phyloP scores from a whole-genome alignment of 2,797 vertebrate species.

The Alauda arvensis region DNA sequence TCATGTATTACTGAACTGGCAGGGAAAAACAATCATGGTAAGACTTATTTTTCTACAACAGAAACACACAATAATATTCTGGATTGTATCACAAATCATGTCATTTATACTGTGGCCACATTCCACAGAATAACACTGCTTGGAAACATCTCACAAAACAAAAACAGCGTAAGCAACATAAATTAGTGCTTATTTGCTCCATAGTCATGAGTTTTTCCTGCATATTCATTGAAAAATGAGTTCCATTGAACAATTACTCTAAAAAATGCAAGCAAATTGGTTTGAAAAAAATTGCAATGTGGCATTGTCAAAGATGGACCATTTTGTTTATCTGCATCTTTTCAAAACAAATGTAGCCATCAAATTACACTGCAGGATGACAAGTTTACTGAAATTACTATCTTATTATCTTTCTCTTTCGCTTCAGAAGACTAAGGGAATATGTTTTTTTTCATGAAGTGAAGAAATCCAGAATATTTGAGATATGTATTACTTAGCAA shows the following conservation, averaged over 20 bases:
- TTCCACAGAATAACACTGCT: neutral
- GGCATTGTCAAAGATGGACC: neutral
- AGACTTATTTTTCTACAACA: neutral
- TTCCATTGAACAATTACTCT: neutral
- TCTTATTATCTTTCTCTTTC: slow-evolving; percentile 10
- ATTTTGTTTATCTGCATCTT: slow-evolving; percentile 13
- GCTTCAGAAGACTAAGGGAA: neutral
- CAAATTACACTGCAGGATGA: neutral
- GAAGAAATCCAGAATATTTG: slow-evolving; percentile 18
- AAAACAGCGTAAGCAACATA: neutral
- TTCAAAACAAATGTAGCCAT: slow-evolving; percentile 20
- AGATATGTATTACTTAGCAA: neutral
- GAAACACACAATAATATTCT: neutral
- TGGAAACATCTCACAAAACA: neutral
- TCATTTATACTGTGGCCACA: neutral
- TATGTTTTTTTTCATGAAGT: neutral
- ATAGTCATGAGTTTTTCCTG: neutral
- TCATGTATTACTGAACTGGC: neutral
- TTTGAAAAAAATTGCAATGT: neutral
- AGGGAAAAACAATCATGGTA: neutral
- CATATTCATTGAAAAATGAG: neutral
- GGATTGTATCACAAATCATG: neutral
- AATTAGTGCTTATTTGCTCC: neutral
- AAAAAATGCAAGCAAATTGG: neutral
- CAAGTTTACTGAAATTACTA: slow-evolving; percentile 1